Evolutionary conservation across 2,888 invertebrate species (phyloP).

Genomic region (Eilema depressum): DNA sequence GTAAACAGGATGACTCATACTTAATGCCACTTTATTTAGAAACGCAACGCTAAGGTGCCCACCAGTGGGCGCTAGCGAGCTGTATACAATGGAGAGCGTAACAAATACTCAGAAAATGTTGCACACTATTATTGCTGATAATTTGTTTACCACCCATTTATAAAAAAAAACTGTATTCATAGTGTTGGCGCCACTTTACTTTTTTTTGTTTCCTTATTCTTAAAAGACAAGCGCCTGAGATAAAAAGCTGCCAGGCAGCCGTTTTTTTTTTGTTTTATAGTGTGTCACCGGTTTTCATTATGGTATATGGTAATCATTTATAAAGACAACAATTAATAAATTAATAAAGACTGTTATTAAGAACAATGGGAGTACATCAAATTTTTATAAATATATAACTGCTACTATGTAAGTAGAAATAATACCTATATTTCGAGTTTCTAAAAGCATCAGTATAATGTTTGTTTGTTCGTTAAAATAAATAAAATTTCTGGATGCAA

Average conservation of each 20-base stretch:
- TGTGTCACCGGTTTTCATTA: too few species aligned
- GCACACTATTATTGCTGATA: neutral
- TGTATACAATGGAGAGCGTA: slow-evolving; percentile 4
- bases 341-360: too few species aligned
- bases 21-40: slow-evolving; percentile 21
- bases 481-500: too few species aligned
- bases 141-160: neutral
- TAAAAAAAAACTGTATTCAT: neutral
- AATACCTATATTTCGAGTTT: too few species aligned
- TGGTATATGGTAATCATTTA: too few species aligned
- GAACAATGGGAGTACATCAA: too few species aligned
- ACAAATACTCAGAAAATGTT: slow-evolving; percentile 5
- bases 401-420: too few species aligned
- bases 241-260: neutral
- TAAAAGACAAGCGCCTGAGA: neutral
- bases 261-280: neutral
- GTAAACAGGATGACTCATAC: slow-evolving; percentile 65
- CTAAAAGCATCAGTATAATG: too few species aligned
- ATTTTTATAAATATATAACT: too few species aligned
- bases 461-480: too few species aligned
- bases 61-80: neutral
- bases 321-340: too few species aligned
- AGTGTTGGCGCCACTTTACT: neutral
- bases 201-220: neutral
- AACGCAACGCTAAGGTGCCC: slow-evolving; percentile 8